Evolutionary conservation across 2,797 vertebrate genomes (phyloP), one percentile per base, ranked within the genome.

Genomic region (Anas georgica): DNA sequence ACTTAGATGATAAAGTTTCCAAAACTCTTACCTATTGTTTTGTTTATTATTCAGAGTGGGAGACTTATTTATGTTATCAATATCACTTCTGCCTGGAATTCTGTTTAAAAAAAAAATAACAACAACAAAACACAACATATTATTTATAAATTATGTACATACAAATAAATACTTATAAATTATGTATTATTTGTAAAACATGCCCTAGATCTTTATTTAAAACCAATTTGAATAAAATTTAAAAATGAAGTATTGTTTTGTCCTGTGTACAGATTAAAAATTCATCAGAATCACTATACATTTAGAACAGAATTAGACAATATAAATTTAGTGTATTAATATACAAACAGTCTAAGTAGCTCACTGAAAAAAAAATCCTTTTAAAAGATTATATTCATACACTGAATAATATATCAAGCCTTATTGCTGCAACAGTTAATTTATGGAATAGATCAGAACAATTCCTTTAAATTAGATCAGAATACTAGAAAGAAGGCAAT

Each of bases 81-180:
- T 62, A 94, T 95, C 94, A 50, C 59, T 96, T 96, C 91, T 93
- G 8, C 54, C 78, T 95, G 97, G 92, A 91, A 98, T 97, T 97
- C 97, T 98, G 95, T 92, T 45, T 45, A 62, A 52, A 67, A 87
- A 87, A 92, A 86, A n/a, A 82, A 97, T 20, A 22, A 52, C 50
- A 86, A 63, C 25, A 26, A 50, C 46, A 48, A 91, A 88, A 83
- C 46, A 22, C 46, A 31, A 88, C 5, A 78, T 83, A 88, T 48
- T 48, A 48, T 23, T 48, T 48, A 48, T 48, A 48, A 23, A 48
- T 48, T 48, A 48, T 23, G 46, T 48, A 48, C 46, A 48, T 48
- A 23, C 6, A 23, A 12, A 48, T 48, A 48, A 48, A 23, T 48
- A 48, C 21, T 12, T 48, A 23, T 12, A 48, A 48, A 48, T 48